Percentiles rank a stretch among this genome's conserved stretches.
Conservation (phyloP, 2,797 vertebrate genomes). For the Luscinia megarhynchos region DNA sequence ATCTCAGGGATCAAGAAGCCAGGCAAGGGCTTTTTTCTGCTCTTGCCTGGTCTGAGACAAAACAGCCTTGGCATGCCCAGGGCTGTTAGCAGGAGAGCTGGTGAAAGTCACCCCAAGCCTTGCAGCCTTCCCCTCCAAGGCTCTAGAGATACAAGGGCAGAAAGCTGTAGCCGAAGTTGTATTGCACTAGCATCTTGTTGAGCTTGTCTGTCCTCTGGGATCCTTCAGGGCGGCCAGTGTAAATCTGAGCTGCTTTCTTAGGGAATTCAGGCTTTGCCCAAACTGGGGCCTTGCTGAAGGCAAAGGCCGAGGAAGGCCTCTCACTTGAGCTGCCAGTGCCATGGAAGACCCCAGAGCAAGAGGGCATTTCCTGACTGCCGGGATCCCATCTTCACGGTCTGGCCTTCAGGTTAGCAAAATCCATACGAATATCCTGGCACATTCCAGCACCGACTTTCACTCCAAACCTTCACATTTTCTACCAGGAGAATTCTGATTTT, state of each 20-base stretch:
- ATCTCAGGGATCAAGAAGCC: accelerated
- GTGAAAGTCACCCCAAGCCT: neutral
- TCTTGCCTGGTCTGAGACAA: neutral
- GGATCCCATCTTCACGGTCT: neutral
- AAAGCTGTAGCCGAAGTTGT: neutral
- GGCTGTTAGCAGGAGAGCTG: neutral
- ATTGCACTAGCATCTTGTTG: neutral
- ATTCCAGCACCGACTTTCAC: neutral
- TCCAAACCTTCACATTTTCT: neutral
- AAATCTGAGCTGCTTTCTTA: neutral
- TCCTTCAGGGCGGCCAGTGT: too few species aligned
- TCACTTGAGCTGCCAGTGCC: neutral
- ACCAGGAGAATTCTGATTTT: neutral
- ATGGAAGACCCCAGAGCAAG: neutral
- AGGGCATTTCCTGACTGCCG: neutral
- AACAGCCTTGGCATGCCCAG: neutral
- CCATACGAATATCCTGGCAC: neutral
- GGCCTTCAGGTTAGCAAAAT: neutral
- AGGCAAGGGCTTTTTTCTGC: neutral
- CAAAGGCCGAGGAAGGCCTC: neutral
- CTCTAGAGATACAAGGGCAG: neutral
- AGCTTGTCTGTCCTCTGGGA: neutral
- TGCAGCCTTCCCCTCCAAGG: neutral
- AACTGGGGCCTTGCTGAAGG: neutral
- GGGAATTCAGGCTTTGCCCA: neutral